These are phyloP conservation scores for Platorchestia sp. DNA, from an alignment of 1,140 invertebrate genomes.

Conservation along the genomic window DNA sequence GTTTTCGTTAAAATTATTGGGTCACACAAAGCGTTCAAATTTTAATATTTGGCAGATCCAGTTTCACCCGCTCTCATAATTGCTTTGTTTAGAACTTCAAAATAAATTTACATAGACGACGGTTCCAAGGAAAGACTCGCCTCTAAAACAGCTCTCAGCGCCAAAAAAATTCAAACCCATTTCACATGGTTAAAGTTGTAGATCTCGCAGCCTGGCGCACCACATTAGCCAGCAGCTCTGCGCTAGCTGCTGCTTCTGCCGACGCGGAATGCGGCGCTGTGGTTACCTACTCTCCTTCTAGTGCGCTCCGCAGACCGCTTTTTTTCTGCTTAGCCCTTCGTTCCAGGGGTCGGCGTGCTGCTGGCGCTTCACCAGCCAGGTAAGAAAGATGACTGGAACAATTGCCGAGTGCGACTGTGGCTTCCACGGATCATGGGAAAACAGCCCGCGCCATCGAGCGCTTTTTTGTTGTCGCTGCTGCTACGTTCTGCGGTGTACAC, in stretches of 20 bases:
- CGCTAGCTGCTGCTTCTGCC: neutral
- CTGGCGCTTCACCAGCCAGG: slow-evolving; percentile 9
- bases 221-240: neutral
- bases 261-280: slow-evolving; percentile 32
- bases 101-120: no score
- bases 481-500: neutral
- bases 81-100: no score
- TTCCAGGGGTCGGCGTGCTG: slow-evolving; percentile 38
- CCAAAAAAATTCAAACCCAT: neutral
- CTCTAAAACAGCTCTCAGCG: neutral
- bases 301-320: slow-evolving; percentile 1
- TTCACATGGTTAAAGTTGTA: neutral
- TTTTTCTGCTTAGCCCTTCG: slow-evolving; percentile 20
- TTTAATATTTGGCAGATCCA: no score
- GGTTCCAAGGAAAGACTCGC: neutral
- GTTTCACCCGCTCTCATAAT: no score
- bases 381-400: slow-evolving; percentile 42
- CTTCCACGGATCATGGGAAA: slow-evolving; percentile 30
- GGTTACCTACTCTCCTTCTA: neutral
- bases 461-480: neutral
- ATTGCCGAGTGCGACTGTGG: slow-evolving; percentile 11
- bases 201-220: neutral
- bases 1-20: no score
- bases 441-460: neutral
- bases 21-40: no score